Conservation (phyloP, 2,888 invertebrate genomes). For the Athalia rosae region DNA sequence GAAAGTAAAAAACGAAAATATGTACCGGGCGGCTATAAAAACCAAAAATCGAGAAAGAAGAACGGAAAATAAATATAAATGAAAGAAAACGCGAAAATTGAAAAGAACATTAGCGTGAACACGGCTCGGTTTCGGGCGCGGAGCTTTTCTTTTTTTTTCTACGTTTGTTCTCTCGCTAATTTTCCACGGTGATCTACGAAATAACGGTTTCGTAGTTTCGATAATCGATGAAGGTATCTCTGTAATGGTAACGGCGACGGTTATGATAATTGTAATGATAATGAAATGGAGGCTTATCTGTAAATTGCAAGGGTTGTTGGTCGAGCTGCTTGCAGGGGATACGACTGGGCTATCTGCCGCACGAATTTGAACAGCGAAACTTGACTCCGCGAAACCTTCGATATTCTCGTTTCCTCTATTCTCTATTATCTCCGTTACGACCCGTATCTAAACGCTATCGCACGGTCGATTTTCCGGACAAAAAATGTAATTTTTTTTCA, state of each 20-base stretch:
- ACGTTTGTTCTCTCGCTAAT: too few species aligned
- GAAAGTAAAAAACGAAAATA: not conserved
- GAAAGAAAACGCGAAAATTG: conserved; percentile 3
- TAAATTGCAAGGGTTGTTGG: not conserved
- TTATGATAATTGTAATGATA: too few species aligned
- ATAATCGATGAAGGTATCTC: too few species aligned
- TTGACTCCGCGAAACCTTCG: conserved; percentile 1
- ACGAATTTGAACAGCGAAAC: conserved; percentile 40
- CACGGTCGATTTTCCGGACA: too few species aligned
- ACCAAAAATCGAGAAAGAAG: not conserved
- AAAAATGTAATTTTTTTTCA: too few species aligned
- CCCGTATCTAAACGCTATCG: conserved; percentile 5
- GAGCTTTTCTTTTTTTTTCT: not conserved
- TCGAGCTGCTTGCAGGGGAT: not conserved
- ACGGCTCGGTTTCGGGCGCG: not conserved
- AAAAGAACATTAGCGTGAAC: conserved; percentile 1
- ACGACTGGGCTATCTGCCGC: conserved; percentile 6
- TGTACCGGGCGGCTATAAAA: not conserved
- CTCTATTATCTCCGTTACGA: not conserved
- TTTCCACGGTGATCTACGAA: too few species aligned
- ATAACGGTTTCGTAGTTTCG: too few species aligned
- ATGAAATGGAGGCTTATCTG: too few species aligned
- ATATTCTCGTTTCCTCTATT: not conserved
- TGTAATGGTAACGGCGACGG: too few species aligned
- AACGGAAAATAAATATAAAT: conserved; percentile 6